These are phyloP conservation scores for Erannis defoliaria DNA, from an alignment of 2,888 invertebrate species.

Conservation along the genomic window DNA sequence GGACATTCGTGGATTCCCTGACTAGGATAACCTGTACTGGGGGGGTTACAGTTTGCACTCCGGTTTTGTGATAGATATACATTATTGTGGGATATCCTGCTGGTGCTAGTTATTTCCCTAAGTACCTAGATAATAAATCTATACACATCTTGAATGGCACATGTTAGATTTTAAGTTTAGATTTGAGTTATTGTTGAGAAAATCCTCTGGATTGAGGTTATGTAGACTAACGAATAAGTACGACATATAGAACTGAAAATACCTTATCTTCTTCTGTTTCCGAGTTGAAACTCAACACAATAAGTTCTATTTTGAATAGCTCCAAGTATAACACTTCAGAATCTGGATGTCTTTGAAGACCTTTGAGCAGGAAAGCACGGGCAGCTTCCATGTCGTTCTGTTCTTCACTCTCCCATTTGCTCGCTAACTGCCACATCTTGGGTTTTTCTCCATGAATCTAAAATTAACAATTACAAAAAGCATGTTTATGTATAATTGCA, in stretches of 20 bases:
- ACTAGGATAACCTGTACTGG: too few relatives aligned
- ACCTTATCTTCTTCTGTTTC: slow-evolving; percentile 75
- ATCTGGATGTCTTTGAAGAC: slow-evolving; percentile 91
- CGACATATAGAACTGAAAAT: slow-evolving; percentile 29
- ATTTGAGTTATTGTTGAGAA: too few relatives aligned
- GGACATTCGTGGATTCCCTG: too few relatives aligned
- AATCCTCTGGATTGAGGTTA: not conserved
- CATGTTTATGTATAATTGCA: not conserved
- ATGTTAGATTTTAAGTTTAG: too few relatives aligned
- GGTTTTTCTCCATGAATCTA: slow-evolving; percentile 91
- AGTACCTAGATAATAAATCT: too few relatives aligned
- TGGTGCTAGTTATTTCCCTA: too few relatives aligned
- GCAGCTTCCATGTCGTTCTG: slow-evolving; percentile 89
- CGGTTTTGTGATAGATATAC: too few relatives aligned
- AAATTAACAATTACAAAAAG: slow-evolving; percentile 41
- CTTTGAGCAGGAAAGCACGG: slow-evolving; percentile 90
- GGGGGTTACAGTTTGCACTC: too few relatives aligned
- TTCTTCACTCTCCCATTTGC: slow-evolving; percentile 91
- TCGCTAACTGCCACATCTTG: slow-evolving; percentile 92
- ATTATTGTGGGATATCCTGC: too few relatives aligned
- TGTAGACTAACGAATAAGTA: not conserved
- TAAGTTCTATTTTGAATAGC: slow-evolving; percentile 75
- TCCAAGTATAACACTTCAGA: slow-evolving; percentile 90
- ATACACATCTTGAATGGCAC: too few relatives aligned
- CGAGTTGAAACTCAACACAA: slow-evolving; percentile 62